These are phyloP conservation scores for Prunella fulvescens DNA, from an alignment of 2,113 vertebrate genomes.

Conservation along the genomic window DNA sequence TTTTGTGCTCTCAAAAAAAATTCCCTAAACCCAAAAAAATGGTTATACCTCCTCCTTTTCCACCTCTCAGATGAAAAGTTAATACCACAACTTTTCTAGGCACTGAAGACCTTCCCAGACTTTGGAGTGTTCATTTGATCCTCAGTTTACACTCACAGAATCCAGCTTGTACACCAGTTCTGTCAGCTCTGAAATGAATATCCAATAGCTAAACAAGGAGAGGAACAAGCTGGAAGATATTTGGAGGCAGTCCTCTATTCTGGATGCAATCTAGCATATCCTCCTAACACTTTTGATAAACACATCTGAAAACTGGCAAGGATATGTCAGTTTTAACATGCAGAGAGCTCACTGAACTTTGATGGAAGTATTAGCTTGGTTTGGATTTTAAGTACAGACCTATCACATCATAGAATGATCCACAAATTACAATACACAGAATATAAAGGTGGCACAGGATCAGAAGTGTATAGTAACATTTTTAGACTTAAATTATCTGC, in stretches of 20 bases:
- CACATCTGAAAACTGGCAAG: not conserved
- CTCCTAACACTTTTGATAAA: not conserved
- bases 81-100: not conserved
- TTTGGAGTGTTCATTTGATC: not conserved
- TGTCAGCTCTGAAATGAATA: not conserved
- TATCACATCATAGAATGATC: not conserved
- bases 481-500: not conserved
- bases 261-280: not conserved
- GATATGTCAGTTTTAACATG: not conserved
- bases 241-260: not conserved
- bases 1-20: not conserved
- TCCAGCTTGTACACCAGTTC: not conserved
- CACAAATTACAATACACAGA: not conserved
- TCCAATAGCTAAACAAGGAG: not conserved
- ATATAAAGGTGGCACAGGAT: not conserved
- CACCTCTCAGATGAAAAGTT: not conserved
- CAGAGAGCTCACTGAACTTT: not conserved
- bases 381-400: not conserved
- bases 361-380: not conserved
- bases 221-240: not conserved
- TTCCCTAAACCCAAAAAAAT: rapidly evolving
- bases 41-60: not conserved
- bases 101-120: not conserved
- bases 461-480: not conserved
- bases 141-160: not conserved